A percentile compares a stretch with the other conserved stretches of the same genome.
Conservation (phyloP, 92 coral and sea anemone species). For the Umimayanthus chanpuru region DNA sequence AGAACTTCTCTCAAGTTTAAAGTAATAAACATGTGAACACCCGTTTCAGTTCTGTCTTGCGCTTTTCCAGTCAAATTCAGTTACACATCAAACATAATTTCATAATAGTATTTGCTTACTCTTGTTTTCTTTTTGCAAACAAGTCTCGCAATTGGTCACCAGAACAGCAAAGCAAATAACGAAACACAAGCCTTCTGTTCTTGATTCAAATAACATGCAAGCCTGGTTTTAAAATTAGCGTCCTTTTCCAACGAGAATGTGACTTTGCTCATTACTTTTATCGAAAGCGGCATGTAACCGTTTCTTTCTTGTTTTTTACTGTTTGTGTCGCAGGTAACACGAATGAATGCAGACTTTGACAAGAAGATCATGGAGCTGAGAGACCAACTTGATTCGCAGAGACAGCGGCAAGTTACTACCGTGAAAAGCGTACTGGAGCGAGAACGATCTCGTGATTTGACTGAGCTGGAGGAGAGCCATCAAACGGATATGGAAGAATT, state of each 20-base stretch:
- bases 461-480: conserved; percentile 74
- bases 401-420: conserved; percentile 84
- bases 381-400: conserved; percentile 81
- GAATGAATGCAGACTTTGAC: conserved; percentile 94
- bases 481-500: conserved; percentile 81
- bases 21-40: neutral
- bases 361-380: conserved; percentile 80
- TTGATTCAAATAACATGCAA: neutral
- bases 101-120: conserved; percentile 1
- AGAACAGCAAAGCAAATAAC: conserved; percentile 34
- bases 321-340: conserved; percentile 69
- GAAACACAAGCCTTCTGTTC: conserved; percentile 22
- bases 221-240: conserved; percentile 21
- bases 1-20: neutral
- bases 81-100: neutral
- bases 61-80: neutral
- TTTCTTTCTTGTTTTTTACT: neutral
- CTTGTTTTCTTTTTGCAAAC: conserved; percentile 26
- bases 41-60: neutral
- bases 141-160: conserved; percentile 20
- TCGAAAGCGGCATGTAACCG: neutral
- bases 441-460: conserved; percentile 78
- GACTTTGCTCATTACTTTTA: neutral
- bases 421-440: conserved; percentile 94
- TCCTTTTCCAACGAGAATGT: neutral